Evolutionary conservation across 2,797 vertebrate genomes (phyloP), one percentile per base, ranked within the genome.

Genomic region (Pagetopsis macropterus): DNA sequence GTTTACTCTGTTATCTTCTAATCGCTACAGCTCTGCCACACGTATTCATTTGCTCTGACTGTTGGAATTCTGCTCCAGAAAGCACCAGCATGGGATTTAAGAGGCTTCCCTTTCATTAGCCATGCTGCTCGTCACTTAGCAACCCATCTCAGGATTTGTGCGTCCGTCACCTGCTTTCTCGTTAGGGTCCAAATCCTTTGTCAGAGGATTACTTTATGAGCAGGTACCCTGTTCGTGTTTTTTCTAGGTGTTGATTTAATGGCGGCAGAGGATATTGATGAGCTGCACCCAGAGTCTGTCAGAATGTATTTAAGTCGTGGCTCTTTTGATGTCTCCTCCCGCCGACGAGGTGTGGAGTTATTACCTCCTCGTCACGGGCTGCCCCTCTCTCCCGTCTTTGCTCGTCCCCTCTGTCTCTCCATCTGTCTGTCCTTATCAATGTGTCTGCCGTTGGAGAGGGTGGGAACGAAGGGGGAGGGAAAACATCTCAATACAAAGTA

Each of bases 181-280:
- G 21, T 76, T 72, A 61, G 19, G 66, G 57, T 78, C 72, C 59
- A 70, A 75, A 69, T 75, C 72, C 4, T 68, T 82, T 86, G 81
- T 87, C 83, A 67, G 56, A 49, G 75, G 59, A 2, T 11, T 48
- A 50, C 69, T 91, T 83, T 75, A 84, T 74, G 74, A 84, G 69
- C 65, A 57, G 58, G 66, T 75, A 72, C 75, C 83, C 65, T 5
- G 70, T 65, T 78, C 40, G 0, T 37, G 23, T 2, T 72, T 88
- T 86, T 88, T 87, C 82, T 71, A 19, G 72, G 78, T 79, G 71
- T 73, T 84, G 84, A 87, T 90, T 90, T 86, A 88, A 88, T 83
- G 71, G 80, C 9, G 2, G 46, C 40, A 4, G 65, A 64, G 63
- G 79, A 84, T 85, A 87, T 85, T 87, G 88, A 88, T 87, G 87